These are phyloP conservation scores for Cacatua alba DNA, from an alignment of 2,113 vertebrate species.

Conservation along the genomic window DNA sequence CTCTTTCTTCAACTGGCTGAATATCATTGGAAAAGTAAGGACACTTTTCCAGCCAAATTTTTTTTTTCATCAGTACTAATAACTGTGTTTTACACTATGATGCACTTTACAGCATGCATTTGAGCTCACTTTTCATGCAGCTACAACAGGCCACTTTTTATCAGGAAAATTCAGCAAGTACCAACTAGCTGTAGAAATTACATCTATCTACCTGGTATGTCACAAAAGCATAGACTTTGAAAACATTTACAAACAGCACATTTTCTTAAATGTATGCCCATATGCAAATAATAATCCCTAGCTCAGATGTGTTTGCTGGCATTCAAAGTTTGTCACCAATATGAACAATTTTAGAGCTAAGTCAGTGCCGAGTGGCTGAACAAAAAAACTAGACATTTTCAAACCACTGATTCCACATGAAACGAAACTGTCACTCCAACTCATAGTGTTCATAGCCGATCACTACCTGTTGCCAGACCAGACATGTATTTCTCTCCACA, in stretches of 20 bases:
- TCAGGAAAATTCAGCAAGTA: neutral
- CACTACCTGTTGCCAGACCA: neutral
- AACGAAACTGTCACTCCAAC: neutral
- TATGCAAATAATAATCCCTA: neutral
- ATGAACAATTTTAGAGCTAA: neutral
- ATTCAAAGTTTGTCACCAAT: neutral
- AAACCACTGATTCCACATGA: neutral
- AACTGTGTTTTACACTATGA: neutral
- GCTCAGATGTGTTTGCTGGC: neutral
- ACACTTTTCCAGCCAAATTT: conserved; percentile 50
- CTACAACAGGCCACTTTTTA: neutral
- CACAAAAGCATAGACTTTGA: neutral
- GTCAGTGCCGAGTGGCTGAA: neutral
- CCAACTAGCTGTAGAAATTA: neutral
- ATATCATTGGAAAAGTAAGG: conserved; percentile 55
- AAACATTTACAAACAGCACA: conserved; percentile 17
- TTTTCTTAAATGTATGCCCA: neutral
- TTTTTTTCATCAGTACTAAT: conserved; percentile 37
- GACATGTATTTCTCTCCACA: neutral
- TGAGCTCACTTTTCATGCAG: conserved; percentile 26
- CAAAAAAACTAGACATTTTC: neutral
- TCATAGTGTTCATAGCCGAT: neutral
- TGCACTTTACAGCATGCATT: neutral
- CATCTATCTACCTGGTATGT: neutral
- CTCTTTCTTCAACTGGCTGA: conserved; percentile 66